Conservation (phyloP, 2,113 vertebrate genomes). For the Melanostigma gelatinosum region DNA sequence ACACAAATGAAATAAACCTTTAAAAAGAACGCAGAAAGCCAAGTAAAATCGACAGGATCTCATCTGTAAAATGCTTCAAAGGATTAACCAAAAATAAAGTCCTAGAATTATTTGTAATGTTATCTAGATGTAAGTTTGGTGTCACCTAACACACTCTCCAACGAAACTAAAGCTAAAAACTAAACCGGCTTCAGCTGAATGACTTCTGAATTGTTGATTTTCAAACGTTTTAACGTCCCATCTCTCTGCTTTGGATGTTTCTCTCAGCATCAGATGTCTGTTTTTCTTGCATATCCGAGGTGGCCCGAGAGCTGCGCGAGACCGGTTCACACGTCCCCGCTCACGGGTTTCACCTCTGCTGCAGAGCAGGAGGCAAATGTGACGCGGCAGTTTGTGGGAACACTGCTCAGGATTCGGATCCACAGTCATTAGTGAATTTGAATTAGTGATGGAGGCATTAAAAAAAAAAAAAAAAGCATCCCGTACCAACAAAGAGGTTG, state of each 20-base stretch:
- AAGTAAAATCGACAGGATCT: neutral
- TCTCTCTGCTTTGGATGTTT: neutral
- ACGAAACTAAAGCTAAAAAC: neutral
- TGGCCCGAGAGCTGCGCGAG: conserved; percentile 22
- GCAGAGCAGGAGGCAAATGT: conserved; percentile 75
- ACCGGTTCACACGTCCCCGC: conserved; percentile 47
- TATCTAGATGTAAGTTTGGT: neutral
- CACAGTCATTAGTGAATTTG: conserved; percentile 33
- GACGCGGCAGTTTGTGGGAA: conserved; percentile 82
- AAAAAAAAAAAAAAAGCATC: neutral
- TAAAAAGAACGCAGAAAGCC: neutral
- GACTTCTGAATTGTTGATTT: neutral
- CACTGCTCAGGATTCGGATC: conserved; percentile 43
- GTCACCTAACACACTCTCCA: conserved; percentile 48
- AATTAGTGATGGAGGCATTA: neutral
- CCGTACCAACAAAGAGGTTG: neutral
- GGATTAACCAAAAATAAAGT: neutral
- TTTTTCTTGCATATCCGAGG: conserved; percentile 37
- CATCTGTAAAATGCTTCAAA: neutral
- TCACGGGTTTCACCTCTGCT: conserved; percentile 45
- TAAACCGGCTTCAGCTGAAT: neutral
- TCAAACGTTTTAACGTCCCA: neutral
- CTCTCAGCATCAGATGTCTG: conserved; percentile 1
- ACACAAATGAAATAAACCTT: neutral
- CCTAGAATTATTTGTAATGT: neutral